Percentiles rank a stretch among this genome's conserved stretches.
These are phyloP conservation scores for Parambassis ranga DNA, from an alignment of 2,797 vertebrate genomes.

Conservation along the genomic window DNA sequence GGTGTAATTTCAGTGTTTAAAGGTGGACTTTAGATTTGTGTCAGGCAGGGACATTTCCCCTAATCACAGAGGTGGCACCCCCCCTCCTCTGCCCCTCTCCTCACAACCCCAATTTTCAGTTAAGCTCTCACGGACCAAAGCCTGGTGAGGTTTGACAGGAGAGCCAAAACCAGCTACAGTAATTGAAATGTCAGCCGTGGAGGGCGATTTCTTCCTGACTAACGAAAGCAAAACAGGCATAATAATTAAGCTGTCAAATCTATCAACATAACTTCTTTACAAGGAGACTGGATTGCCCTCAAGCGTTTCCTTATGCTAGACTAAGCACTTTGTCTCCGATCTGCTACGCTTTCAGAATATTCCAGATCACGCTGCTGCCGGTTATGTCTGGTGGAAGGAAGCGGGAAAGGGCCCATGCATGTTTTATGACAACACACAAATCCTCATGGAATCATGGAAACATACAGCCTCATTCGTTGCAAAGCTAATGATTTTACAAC, in stretches of 20 bases:
- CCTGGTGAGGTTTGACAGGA: conserved; percentile 43
- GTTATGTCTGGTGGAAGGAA: conserved; percentile 33
- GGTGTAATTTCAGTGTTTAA: conserved; percentile 23
- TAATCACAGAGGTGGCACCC: conserved; percentile 40
- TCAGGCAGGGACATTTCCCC: conserved; percentile 10
- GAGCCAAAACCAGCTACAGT: conserved; percentile 47
- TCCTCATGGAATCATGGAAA: conserved; percentile 27
- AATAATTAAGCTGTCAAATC: conserved; percentile 76
- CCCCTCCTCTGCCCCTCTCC: neutral
- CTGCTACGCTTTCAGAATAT: conserved; percentile 51
- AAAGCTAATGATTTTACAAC: conserved; percentile 10
- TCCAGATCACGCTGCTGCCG: conserved; percentile 35
- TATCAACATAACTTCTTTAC: conserved; percentile 60
- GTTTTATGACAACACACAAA: conserved; percentile 49
- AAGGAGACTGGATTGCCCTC: conserved; percentile 35
- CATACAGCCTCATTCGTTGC: neutral
- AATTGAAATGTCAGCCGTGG: conserved; percentile 73
- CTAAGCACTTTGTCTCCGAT: conserved; percentile 63
- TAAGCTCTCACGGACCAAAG: conserved; percentile 37
- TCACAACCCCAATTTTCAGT: conserved; percentile 35
- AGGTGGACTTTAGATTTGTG: conserved; percentile 6
- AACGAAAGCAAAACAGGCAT: conserved; percentile 60
- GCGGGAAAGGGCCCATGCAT: conserved; percentile 43
- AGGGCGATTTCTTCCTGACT: conserved; percentile 50
- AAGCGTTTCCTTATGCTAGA: conserved; percentile 50